Evolutionary conservation across 2,888 invertebrate species (phyloP).

Genomic region (Caenorhabditis uteleia): DNA sequence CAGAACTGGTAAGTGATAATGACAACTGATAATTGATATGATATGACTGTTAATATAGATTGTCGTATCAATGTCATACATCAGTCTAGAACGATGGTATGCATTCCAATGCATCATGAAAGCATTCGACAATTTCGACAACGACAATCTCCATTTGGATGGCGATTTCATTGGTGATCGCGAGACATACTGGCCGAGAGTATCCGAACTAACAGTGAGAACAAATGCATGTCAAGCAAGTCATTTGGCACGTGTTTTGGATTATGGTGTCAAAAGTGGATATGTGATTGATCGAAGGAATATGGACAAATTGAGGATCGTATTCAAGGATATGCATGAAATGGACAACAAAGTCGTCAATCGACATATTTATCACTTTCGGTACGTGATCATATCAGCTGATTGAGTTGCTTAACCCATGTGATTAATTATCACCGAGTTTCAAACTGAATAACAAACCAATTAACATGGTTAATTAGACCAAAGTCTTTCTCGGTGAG

Average conservation of each 20-base stretch:
- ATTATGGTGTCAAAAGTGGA: slow-evolving; percentile 66
- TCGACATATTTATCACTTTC: slow-evolving; percentile 42
- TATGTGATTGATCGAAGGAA: slow-evolving; percentile 57
- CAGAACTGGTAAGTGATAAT: slow-evolving; percentile 59
- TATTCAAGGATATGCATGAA: slow-evolving; percentile 48
- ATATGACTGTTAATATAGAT: slow-evolving; percentile 50
- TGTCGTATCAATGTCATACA: slow-evolving; percentile 60
- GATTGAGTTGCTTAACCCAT: no score
- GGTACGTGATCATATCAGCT: no score
- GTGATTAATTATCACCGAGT: no score
- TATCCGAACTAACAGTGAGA: slow-evolving; percentile 53
- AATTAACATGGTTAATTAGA: not conserved
- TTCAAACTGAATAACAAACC: not conserved
- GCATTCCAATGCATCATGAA: slow-evolving; percentile 68
- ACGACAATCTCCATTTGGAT: slow-evolving; percentile 21
- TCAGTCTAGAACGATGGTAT: slow-evolving; percentile 65
- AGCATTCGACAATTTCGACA: slow-evolving; percentile 50
- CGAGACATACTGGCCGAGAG: slow-evolving; percentile 63
- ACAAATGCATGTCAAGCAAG: slow-evolving; percentile 58
- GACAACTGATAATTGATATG: no score
- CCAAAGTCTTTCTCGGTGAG: not conserved
- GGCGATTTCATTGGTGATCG: slow-evolving; percentile 27
- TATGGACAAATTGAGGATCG: slow-evolving; percentile 54
- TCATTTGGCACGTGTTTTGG: slow-evolving; percentile 62
- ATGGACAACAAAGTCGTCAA: slow-evolving; percentile 33